Evolutionary conservation across 2,113 vertebrate species (phyloP).

Genomic region (Callionymus lyra): DNA sequence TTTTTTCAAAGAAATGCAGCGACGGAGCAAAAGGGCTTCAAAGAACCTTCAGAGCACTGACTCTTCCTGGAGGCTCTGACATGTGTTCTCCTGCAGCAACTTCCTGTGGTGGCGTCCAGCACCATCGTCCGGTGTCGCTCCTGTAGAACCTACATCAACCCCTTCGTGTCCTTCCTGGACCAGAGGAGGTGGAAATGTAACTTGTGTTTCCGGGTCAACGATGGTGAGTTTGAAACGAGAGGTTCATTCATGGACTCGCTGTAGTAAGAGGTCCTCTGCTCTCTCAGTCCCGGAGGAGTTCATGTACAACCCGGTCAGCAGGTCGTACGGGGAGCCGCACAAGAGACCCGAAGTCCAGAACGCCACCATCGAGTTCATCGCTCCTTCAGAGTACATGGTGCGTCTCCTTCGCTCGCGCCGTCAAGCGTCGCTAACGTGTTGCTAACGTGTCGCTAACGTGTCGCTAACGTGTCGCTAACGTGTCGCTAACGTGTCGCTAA

Average conservation of each 20-base stretch:
- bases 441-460: too few relatives aligned
- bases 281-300: slow-evolving; percentile 89
- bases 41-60: too few relatives aligned
- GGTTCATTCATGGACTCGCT: background rate
- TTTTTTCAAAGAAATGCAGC: too few relatives aligned
- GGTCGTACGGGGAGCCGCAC: slow-evolving; percentile 89
- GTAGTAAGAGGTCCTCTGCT: slow-evolving; percentile 8
- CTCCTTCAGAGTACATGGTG: slow-evolving; percentile 98
- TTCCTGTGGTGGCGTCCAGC: slow-evolving; percentile 94
- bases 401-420: background rate
- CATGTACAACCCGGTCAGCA: slow-evolving; percentile 94
- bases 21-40: too few relatives aligned
- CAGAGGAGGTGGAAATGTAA: slow-evolving; percentile 97
- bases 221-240: slow-evolving; percentile 64
- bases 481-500: too few relatives aligned
- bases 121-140: slow-evolving; percentile 95
- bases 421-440: too few relatives aligned
- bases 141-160: slow-evolving; percentile 94
- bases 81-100: slow-evolving; percentile 70
- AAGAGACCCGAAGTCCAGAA: slow-evolving; percentile 94
- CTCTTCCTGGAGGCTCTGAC: too few relatives aligned
- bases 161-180: slow-evolving; percentile 91
- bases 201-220: slow-evolving; percentile 90
- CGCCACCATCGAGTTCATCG: slow-evolving; percentile 95
- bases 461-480: too few relatives aligned